Evolutionary conservation across 1,140 invertebrate genomes (phyloP), one percentile per base, ranked within the genome.

Genomic region (Zophobas morio): DNA sequence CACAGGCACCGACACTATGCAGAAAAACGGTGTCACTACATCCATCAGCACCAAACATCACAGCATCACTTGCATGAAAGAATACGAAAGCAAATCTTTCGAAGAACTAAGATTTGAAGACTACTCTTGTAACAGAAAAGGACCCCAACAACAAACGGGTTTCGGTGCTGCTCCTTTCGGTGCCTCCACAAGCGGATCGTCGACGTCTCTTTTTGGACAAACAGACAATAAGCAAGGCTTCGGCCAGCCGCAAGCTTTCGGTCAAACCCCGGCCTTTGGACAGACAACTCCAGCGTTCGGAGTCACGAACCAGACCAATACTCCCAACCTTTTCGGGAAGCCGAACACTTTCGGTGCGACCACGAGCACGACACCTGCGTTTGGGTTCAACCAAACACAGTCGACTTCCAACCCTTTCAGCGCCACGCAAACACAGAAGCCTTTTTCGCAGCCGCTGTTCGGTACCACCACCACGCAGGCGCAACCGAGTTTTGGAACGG

Each of bases 31-130:
- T 1, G 89, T 91, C 6, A 91, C 93, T 0, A 92, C 92, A 80
- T 96, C 89, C 74, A 96, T 99, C 78, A 94, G 91, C 75, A 99
- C 96, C 1, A 92, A 95, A 81, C 96, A 98, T 86, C 95, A 98
- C 85, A 98, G 96, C 84, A 99, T 99, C 49, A 97, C 96, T 1
- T 96, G 94, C 77, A 99, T 99, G 98, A 98, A 99, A 88, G 97
- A 99, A 84, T 99, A 99, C 87, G 97, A 99, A 84, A 88, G 84
- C 34, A 99, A 99, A 88, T 97, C 96, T 0, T 86, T 99, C 35
- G 97, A 99, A 87, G 98, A 99, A 87, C 86, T 99, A 0, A 89
- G 98, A 57, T 87, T 95, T 35, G 98, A 99, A 87, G 98, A 99
- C 88, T 99, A 99, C 87, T 85, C 90, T 42, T 94, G 94, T 6